A percentile compares a stretch with the other conserved stretches of the same genome.
Evolutionary conservation across 92 coral and sea anemone species (phyloP).

Genomic region (Epizoanthus rinbou): DNA sequence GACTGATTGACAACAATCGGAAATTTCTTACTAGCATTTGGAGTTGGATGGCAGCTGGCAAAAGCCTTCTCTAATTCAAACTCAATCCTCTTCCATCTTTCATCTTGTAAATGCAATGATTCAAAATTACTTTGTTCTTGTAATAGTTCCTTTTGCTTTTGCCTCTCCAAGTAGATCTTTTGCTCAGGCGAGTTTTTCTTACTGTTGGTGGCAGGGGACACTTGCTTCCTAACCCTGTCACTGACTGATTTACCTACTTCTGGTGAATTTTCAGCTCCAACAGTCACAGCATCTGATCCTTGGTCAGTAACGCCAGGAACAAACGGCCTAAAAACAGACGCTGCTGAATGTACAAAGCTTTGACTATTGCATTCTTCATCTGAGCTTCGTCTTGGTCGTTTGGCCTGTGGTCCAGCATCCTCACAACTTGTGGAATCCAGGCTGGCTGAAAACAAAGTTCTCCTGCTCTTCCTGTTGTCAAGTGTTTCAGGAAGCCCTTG

Average conservation of each 20-base stretch:
- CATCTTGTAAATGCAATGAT: conserved; percentile 63
- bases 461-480: conserved; percentile 72
- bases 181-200: conserved; percentile 74
- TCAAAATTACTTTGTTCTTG: conserved; percentile 77
- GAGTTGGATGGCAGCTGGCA: conserved; percentile 45
- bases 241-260: conserved; percentile 1
- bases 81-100: conserved; percentile 85
- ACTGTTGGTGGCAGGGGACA: conserved; percentile 2
- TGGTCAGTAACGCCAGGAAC: background rate
- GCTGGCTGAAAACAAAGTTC: conserved; percentile 64
- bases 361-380: conserved; percentile 43
- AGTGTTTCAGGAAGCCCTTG: conserved; percentile 59
- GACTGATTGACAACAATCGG: conserved; percentile 62
- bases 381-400: conserved; percentile 55
- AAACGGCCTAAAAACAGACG: conserved; percentile 70
- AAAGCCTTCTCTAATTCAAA: conserved; percentile 80
- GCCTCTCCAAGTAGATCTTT: conserved; percentile 77
- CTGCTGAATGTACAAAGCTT: conserved; percentile 65
- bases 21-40: conserved; percentile 39
- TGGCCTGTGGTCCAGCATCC: conserved; percentile 54
- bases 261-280: background rate
- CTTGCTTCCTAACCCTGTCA: background rate
- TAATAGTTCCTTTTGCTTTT: conserved; percentile 74
- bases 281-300: background rate
- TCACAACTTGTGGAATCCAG: conserved; percentile 20